Base-by-base conservation (phyloP, 1,140 invertebrate species). In the Pseudoatta argentina region DNA sequence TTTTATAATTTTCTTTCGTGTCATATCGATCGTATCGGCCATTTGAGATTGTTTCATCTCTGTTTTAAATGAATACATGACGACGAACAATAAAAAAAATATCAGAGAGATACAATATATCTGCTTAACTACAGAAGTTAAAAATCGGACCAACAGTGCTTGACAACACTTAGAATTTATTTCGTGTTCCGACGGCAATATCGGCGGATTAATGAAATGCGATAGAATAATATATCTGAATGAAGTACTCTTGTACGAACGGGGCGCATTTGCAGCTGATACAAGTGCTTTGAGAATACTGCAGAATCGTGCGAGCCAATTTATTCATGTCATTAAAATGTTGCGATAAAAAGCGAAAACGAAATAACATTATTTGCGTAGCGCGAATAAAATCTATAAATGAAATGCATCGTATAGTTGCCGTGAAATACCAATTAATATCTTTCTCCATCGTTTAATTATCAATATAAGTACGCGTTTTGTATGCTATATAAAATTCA, bases 181-280 rank as follows among this genome's bases (percentile, higher is more conserved):
- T 34, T 57, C 64, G 30, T 67, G 72, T 86, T 59, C 48, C 5
- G 53, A 69, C 34, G 53, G 75, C 48, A 27, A 81, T 88, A 81
- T 57, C 66, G 48, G 76, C 39, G 39, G 57, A 88, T 91, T 86
- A 91, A 88, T 86, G 67, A 86, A 88, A 90, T 82, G 78, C 85
- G 51, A 55, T 59, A 66, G 77, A 27, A 73, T 44, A 73, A 83
- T 88, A 83, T 64, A 30, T 75, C 34, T 72, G 27, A 69, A 85
- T 48, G 72, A 86, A 81, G 67, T 30, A 63, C 79, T 85, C 55
- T 87, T 81, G 71, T 61, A 78, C 71, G 61, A 73, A 24, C 59
- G 21, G 48, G 53, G 66, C 30, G 69, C 83, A 75, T 66, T 87
- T 30, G 69, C 34, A 86, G 44, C 24, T 63, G 51, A 89, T 87